Conservation (phyloP, 2,797 vertebrate species). For the Tenualosa ilisha region DNA sequence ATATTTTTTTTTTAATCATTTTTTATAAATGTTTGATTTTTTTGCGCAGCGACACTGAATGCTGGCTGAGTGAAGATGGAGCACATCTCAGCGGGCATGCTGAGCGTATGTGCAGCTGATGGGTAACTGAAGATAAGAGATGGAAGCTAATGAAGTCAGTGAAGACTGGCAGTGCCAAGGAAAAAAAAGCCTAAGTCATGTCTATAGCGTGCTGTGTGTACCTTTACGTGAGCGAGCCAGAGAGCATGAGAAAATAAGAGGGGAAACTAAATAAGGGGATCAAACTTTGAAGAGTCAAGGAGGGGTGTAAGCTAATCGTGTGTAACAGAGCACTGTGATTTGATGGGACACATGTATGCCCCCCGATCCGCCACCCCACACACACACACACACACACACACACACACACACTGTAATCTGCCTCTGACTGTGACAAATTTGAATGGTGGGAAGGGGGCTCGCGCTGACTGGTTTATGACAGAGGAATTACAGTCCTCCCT, state of each 20-base stretch:
- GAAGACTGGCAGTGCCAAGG: too few species aligned
- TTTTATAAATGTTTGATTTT: too few species aligned
- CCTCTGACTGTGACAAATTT: conserved; percentile 11
- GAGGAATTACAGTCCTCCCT: not conserved
- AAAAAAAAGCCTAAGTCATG: too few species aligned
- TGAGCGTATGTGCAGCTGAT: not conserved
- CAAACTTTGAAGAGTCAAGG: not conserved
- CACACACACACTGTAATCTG: not conserved
- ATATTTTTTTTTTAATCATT: not conserved
- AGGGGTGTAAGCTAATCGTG: not conserved
- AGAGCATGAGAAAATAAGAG: not conserved
- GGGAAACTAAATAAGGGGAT: not conserved
- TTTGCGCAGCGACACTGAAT: not conserved
- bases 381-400: too few species aligned
- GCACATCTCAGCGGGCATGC: not conserved
- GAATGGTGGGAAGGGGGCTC: not conserved
- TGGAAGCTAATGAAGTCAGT: too few species aligned
- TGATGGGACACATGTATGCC: not conserved
- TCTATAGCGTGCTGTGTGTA: too few species aligned
- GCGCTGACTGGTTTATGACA: conserved; percentile 11
- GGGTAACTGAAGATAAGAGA: not conserved
- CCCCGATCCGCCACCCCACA: too few species aligned
- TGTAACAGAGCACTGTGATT: not conserved
- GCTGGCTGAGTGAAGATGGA: not conserved
- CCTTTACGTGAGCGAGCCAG: too few species aligned